phyloP scores from a whole-genome alignment of 2,888 invertebrate species.

The Eupithecia inturbata region DNA sequence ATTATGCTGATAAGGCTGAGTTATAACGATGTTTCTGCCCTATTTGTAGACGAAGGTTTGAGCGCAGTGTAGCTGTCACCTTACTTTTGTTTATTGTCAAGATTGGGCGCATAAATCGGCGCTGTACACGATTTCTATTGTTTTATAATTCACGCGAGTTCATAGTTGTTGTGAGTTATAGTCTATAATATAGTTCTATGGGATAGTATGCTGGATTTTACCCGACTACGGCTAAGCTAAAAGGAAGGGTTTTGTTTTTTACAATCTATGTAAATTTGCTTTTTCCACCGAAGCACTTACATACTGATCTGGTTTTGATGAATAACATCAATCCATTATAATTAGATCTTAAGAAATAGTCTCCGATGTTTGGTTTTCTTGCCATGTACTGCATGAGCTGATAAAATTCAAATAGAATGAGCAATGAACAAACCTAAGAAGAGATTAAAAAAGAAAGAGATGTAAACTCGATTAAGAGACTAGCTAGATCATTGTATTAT shows the following conservation, averaged over 20 bases:
- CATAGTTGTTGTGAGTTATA: constrained; percentile 7
- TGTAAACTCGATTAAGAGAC: neutral
- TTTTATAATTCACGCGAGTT: constrained; percentile 23
- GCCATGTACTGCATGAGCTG: neutral
- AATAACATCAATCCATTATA: neutral
- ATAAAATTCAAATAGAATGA: neutral
- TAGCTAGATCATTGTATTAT: neutral
- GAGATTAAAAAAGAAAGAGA: neutral
- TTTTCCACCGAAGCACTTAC: neutral
- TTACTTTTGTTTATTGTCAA: constrained; percentile 40
- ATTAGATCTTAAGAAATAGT: neutral
- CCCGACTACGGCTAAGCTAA: neutral
- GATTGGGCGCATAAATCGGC: constrained; percentile 33
- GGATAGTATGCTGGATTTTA: neutral
- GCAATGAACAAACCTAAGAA: neutral
- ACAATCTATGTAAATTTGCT: neutral
- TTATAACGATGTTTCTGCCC: constrained; percentile 61
- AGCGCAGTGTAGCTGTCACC: constrained; percentile 39
- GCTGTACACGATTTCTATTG: constrained; percentile 35
- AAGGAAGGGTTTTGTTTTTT: neutral
- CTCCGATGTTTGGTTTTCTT: neutral
- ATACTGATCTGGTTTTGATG: neutral
- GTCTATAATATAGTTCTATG: neutral
- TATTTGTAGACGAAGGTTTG: constrained; percentile 43
- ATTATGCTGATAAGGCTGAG: constrained; percentile 61